Percentiles rank a stretch among this genome's conserved stretches.
Conservation (phyloP, 1,140 invertebrate genomes). For the Drosophila kanapiae region DNA sequence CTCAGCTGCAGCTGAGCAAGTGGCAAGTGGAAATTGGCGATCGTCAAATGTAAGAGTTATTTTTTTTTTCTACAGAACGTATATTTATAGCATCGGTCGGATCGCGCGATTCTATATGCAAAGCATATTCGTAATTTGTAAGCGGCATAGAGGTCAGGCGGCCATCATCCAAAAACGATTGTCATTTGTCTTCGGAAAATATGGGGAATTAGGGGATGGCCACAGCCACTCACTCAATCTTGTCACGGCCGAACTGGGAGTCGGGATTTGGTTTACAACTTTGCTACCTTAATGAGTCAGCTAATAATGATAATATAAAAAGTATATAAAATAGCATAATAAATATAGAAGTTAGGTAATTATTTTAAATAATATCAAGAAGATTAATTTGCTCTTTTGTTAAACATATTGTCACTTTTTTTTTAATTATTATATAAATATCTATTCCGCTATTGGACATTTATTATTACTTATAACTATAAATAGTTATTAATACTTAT, state of each 20-base stretch:
- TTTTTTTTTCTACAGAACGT: slow-evolving; percentile 7
- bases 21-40: slow-evolving; percentile 59
- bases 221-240: not conserved
- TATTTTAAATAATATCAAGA: no score
- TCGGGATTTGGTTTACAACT: not conserved
- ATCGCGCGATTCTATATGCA: slow-evolving; percentile 63
- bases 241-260: not conserved
- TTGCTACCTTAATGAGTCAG: not conserved
- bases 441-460: no score
- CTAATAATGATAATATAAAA: not conserved
- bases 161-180: slow-evolving; percentile 4
- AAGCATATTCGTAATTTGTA: slow-evolving; percentile 51
- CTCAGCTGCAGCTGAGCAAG: slow-evolving; percentile 57
- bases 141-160: slow-evolving; percentile 35
- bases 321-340: no score
- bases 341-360: no score
- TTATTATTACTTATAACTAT: no score
- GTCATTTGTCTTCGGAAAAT: slow-evolving; percentile 30
- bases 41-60: slow-evolving; percentile 44
- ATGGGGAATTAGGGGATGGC: not conserved
- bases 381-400: no score
- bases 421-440: no score
- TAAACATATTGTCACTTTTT: no score
- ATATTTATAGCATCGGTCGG: slow-evolving; percentile 46
- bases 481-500: no score